Evolutionary conservation across 2,888 invertebrate species (phyloP), one percentile per base, ranked within the genome.

Genomic region (Aphelenchoides bicaudatus): DNA sequence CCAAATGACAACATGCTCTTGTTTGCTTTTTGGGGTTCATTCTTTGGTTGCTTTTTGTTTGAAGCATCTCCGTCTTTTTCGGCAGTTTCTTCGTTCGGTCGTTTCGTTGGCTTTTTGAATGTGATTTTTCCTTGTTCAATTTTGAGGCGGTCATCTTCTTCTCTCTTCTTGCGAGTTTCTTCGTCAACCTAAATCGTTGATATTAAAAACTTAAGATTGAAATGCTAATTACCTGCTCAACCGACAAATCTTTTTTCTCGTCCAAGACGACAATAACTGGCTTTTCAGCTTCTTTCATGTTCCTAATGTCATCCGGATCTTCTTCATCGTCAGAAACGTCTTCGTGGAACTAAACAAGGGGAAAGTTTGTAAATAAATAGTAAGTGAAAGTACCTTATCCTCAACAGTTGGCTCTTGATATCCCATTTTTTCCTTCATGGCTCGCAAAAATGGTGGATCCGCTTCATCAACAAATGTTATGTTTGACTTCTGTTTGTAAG

Each of bases 191-290:
- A n/a, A n/a, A n/a, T n/a, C n/a, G n/a, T n/a, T n/a, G n/a, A n/a
- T n/a, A n/a, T n/a, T n/a, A n/a, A n/a, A n/a, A n/a, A n/a, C n/a
- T n/a, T n/a, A n/a, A n/a, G n/a, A n/a, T n/a, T n/a, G n/a, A n/a
- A n/a, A n/a, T n/a, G n/a, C n/a, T n/a, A n/a, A n/a, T n/a, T n/a
- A n/a, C 30, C 23, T 75, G 64, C 23, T 70, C 70, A 34, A 64
- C 65, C 21, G 70, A 58, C 25, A 75, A 47, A 61, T 75, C 71
- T 8, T 65, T 73, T 16, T 61, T 60, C 31, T 66, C 62, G 34
- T 75, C 60, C 16, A 75, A 43, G 16, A 75, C 73, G 13, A 75
- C 73, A 34, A 75, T 66, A 48, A 72, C 71, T 6, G 75, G 75
- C 34, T 72, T 56, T 50, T 74, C 72, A 48, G 72, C 75, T 38